Conservation (phyloP, 1,140 invertebrate genomes). For the Subanguina moxae region DNA sequence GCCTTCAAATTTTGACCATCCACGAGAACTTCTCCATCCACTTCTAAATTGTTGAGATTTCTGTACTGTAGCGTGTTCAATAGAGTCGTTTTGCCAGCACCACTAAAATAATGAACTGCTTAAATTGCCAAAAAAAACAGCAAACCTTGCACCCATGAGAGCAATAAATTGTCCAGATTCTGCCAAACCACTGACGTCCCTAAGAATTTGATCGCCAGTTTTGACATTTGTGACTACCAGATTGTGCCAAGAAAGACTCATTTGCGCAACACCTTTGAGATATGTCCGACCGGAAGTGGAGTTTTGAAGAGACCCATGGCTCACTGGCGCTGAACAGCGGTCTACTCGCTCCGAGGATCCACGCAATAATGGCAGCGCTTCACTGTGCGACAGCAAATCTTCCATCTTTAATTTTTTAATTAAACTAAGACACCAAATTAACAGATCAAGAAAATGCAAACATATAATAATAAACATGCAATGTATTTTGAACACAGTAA, state of each 20-base stretch:
- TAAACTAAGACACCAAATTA: too few species aligned
- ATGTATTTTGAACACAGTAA: too few species aligned
- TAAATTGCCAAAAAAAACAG: neutral
- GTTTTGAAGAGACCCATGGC: too few species aligned
- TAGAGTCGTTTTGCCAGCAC: constrained; percentile 58
- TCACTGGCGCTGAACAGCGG: too few species aligned
- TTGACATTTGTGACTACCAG: constrained; percentile 29
- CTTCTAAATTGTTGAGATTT: constrained; percentile 51
- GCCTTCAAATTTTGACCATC: constrained; percentile 57
- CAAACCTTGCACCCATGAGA: constrained; percentile 57
- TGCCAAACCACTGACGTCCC: constrained; percentile 37
- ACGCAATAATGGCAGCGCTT: too few species aligned
- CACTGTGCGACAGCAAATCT: too few species aligned
- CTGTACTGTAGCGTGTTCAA: constrained; percentile 51
- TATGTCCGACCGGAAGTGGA: too few species aligned
- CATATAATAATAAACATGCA: too few species aligned
- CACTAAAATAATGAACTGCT: constrained; percentile 44
- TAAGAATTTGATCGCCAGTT: constrained; percentile 30
- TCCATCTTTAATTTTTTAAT: too few species aligned
- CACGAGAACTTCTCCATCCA: constrained; percentile 50
- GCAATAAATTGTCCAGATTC: constrained; percentile 54
- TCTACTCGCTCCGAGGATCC: too few species aligned
- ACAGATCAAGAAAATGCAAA: too few species aligned
- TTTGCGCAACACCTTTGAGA: neutral
- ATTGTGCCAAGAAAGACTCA: constrained; percentile 29